A percentile compares a stretch with the other conserved stretches of the same genome.
These are phyloP conservation scores for Tiliqua scincoides DNA, from an alignment of 2,113 vertebrate species.

Conservation along the genomic window DNA sequence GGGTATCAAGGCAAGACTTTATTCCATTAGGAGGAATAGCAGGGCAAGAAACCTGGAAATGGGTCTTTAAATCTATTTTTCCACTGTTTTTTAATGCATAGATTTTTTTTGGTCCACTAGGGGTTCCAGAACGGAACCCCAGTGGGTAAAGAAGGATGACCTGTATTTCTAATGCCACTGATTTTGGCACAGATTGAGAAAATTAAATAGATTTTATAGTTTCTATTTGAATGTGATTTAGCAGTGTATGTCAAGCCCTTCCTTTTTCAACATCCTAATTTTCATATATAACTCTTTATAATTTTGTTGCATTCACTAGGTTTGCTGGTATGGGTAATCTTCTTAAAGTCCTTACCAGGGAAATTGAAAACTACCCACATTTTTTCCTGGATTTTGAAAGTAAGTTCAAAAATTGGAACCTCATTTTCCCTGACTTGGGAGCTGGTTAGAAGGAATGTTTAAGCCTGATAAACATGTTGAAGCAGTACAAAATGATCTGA, in stretches of 20 bases:
- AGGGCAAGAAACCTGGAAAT: too few species aligned
- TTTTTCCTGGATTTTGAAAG: constrained; percentile 99
- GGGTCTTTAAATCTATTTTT: too few species aligned
- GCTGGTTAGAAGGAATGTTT: constrained; percentile 55
- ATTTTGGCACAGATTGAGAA: not conserved
- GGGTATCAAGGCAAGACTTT: too few species aligned
- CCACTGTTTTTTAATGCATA: too few species aligned
- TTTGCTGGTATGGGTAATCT: constrained; percentile 99
- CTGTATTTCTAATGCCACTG: not conserved
- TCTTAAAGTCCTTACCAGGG: constrained; percentile 99
- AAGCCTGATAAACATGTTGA: constrained; percentile 50
- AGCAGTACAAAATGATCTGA: constrained; percentile 50
- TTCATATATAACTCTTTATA: constrained; percentile 66
- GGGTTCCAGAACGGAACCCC: too few species aligned
- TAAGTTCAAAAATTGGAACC: constrained; percentile 84
- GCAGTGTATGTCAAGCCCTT: constrained; percentile 57
- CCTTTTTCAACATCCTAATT: constrained; percentile 34
- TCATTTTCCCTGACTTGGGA: constrained; percentile 63
- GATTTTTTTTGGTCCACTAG: too few species aligned
- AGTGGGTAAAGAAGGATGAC: too few species aligned
- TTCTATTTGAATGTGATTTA: constrained; percentile 1
- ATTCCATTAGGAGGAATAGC: too few species aligned
- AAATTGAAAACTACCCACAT: constrained; percentile 99
- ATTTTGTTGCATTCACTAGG: constrained; percentile 85
- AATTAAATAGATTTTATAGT: not conserved